Evolutionary conservation across 2,888 invertebrate species (phyloP), one percentile per base, ranked within the genome.

Genomic region (Agriopis leucophaearia): DNA sequence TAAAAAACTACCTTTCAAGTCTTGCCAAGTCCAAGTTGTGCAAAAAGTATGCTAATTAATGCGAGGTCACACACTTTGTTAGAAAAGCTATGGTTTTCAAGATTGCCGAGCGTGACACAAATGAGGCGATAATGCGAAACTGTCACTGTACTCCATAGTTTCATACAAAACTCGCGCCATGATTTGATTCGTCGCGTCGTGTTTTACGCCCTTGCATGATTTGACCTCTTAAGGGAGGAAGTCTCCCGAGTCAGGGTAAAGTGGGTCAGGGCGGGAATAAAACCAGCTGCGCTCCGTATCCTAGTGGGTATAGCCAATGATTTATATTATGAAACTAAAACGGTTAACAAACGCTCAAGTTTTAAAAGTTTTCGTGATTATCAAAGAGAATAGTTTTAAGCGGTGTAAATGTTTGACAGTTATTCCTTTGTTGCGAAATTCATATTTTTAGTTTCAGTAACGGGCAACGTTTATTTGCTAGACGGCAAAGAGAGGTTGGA

Each of bases 201-300:
- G 7, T 55, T 35, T n/a, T 8, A 13, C 9, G 15, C 1, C 27
- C 8, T 42, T 27, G 27, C 18, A 27, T 8, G 42, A 10, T n/a
- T 55, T n/a, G 0, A 55, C 42, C 42, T 18, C 40, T 42, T 15
- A 44, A 48, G 50, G 57, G 38, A 45, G 47, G 9, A 54, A 57
- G 8, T 56, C 15, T 40, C 45, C 5, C 36, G 40, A 69, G 61
- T 42, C 45, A 4, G 59, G 35, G 64, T 59, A 79, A 82, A 79
- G 60, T 82, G 64, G 78, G 83, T 82, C 83, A 83, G 72, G 70
- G 64, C 72, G 70, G 71, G 77, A 75, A 80, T 81, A 83, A 82
- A 82, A 80, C 73, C 68, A 72, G 67, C 63, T 68, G 68, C 67
- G 58, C 69, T 70, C 56, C 62, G 76, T 71, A 73, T 75, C 76